These are phyloP conservation scores for Drosophila chauvacae DNA, from an alignment of 1,140 invertebrate genomes.

Conservation along the genomic window DNA sequence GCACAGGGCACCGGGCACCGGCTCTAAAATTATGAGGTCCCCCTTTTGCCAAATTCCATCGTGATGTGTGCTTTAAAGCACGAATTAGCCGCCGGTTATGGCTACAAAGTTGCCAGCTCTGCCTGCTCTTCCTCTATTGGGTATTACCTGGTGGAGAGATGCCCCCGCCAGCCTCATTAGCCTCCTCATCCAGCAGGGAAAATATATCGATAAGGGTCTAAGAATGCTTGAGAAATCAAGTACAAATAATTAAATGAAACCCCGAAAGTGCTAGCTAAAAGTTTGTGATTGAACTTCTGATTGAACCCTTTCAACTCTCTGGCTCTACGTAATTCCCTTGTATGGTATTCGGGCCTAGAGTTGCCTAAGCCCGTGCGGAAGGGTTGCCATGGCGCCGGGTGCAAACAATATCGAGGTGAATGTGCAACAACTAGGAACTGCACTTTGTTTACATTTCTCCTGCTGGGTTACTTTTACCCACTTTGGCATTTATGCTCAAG, in stretches of 20 bases:
- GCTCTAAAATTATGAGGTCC: slow-evolving; percentile 67
- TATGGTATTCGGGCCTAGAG: background rate
- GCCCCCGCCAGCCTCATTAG: slow-evolving; percentile 27
- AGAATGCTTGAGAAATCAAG: background rate
- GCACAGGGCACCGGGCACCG: background rate
- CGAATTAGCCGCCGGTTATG: slow-evolving; percentile 59
- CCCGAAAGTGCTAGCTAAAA: slow-evolving; percentile 6
- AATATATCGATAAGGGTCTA: background rate
- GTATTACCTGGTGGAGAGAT: slow-evolving; percentile 8
- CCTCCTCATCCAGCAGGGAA: background rate
- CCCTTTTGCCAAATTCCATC: slow-evolving; percentile 55
- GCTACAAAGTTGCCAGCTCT: slow-evolving; percentile 32
- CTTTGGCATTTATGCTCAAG: slow-evolving; percentile 71
- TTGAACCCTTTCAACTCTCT: slow-evolving; percentile 1
- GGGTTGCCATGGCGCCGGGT: slow-evolving; percentile 63
- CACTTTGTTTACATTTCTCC: slow-evolving; percentile 70
- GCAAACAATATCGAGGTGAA: slow-evolving; percentile 47
- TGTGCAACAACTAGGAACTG: slow-evolving; percentile 47
- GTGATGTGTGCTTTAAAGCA: slow-evolving; percentile 77
- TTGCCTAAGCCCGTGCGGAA: slow-evolving; percentile 1
- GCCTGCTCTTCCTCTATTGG: background rate
- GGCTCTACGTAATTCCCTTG: slow-evolving; percentile 6
- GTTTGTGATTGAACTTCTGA: slow-evolving; percentile 16
- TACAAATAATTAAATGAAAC: slow-evolving; percentile 2
- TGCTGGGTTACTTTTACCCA: slow-evolving; percentile 60